Conservation (phyloP, 2,888 invertebrate genomes). For the Didymodactylos carnosus region DNA sequence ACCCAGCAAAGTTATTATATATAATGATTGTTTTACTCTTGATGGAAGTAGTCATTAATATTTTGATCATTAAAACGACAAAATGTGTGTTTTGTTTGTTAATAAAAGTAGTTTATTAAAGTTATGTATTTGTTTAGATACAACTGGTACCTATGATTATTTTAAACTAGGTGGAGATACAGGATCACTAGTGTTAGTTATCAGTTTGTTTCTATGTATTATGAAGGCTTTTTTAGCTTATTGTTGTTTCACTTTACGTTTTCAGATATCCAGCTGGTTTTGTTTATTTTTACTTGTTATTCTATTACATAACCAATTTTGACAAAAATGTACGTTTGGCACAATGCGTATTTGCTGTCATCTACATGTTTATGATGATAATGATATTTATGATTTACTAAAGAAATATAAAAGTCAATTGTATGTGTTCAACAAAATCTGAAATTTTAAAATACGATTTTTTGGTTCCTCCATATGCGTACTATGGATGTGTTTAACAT, state of each 20-base stretch:
- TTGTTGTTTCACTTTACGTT: not conserved
- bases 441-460: slow-evolving; percentile 14
- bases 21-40: not conserved
- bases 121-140: slow-evolving; percentile 96
- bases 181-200: slow-evolving; percentile 55
- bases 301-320: slow-evolving; percentile 61
- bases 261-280: slow-evolving; percentile 79
- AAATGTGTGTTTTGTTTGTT: slow-evolving; percentile 39
- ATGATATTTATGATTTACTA: slow-evolving; percentile 64
- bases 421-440: no score
- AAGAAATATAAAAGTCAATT: slow-evolving; percentile 41
- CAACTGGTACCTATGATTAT: slow-evolving; percentile 85
- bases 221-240: not conserved
- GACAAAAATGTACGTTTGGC: slow-evolving; percentile 63
- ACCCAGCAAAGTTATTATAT: not conserved
- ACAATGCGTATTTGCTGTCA: slow-evolving; percentile 67
- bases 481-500: slow-evolving; percentile 65
- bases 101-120: no score
- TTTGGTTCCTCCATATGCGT: slow-evolving; percentile 69
- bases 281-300: slow-evolving; percentile 63
- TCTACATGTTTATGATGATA: slow-evolving; percentile 59
- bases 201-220: not conserved
- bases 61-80: not conserved
- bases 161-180: slow-evolving; percentile 72
- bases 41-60: slow-evolving; percentile 4